These are phyloP conservation scores for Ptychobarbus kaznakovi DNA, from an alignment of 2,797 vertebrate species.

Conservation along the genomic window DNA sequence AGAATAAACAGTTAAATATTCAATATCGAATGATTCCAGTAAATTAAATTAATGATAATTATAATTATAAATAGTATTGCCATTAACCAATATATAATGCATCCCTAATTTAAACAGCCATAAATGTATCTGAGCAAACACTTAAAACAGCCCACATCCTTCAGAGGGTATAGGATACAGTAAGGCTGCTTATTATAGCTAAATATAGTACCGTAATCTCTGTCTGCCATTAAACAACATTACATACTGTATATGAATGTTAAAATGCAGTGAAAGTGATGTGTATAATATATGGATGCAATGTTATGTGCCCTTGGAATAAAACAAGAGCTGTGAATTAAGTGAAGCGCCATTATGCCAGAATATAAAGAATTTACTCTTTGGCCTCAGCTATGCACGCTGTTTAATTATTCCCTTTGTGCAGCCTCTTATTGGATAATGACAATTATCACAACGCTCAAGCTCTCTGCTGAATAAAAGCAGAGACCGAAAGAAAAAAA, in stretches of 20 bases:
- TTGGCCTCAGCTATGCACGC: conserved; percentile 8
- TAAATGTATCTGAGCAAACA: conserved; percentile 1
- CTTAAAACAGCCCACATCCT: conserved; percentile 4
- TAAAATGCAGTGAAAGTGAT: not conserved
- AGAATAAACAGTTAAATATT: not conserved
- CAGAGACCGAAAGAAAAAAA: conserved; percentile 32
- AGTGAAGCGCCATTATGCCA: conserved; percentile 7
- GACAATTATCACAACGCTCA: conserved; percentile 49
- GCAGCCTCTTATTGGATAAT: conserved; percentile 41
- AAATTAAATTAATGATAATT: not conserved
- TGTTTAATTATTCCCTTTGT: conserved; percentile 53
- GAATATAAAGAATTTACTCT: conserved; percentile 45
- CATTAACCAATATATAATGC: not conserved
- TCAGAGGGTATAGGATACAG: not conserved
- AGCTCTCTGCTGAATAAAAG: conserved; percentile 38
- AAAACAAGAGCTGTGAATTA: conserved; percentile 10
- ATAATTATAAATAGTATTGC: not conserved
- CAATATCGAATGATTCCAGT: not conserved
- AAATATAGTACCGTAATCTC: not conserved
- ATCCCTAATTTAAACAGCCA: conserved; percentile 37
- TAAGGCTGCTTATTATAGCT: not conserved
- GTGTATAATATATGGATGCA: not conserved
- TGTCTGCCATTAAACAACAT: not conserved
- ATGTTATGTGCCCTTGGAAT: not conserved
- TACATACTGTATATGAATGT: not conserved